phyloP scores from a whole-genome alignment of 1,140 invertebrate species.

The Amyelois transitella region DNA sequence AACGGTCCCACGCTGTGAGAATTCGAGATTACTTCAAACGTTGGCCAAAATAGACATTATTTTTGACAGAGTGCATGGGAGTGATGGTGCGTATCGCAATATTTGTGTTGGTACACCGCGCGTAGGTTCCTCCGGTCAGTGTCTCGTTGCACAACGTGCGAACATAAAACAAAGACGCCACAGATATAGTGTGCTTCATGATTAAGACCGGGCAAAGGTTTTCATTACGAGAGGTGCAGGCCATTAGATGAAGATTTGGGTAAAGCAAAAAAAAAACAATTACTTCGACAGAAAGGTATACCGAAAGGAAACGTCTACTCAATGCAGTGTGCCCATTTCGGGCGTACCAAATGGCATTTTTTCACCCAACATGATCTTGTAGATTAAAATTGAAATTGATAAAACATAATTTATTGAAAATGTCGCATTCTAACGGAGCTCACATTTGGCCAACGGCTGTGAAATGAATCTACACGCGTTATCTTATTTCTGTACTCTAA shows the following conservation, averaged over 20 bases:
- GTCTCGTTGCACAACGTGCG: conserved; percentile 24
- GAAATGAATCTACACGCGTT: neutral
- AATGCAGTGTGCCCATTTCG: too few species aligned
- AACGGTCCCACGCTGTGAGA: conserved; percentile 3
- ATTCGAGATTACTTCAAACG: neutral
- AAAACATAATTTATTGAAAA: too few species aligned
- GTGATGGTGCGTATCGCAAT: conserved; percentile 14
- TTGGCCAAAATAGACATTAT: neutral
- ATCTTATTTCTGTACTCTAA: neutral
- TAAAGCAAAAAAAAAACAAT: too few species aligned
- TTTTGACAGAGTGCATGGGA: neutral
- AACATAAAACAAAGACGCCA: neutral
- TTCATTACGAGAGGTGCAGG: too few species aligned
- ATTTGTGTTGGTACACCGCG: conserved; percentile 12
- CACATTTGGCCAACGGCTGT: neutral
- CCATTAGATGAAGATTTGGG: too few species aligned
- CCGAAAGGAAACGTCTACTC: too few species aligned
- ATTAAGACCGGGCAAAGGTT: conserved; percentile 9
- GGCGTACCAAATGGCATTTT: too few species aligned
- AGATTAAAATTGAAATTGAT: too few species aligned
- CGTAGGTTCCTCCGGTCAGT: conserved; percentile 23
- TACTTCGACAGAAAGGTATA: too few species aligned
- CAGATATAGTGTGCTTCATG: neutral
- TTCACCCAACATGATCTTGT: too few species aligned
- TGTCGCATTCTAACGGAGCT: too few species aligned